These are phyloP conservation scores for Acrocyrtus sp. DNA, from an alignment of 2,888 invertebrate species.

Conservation along the genomic window DNA sequence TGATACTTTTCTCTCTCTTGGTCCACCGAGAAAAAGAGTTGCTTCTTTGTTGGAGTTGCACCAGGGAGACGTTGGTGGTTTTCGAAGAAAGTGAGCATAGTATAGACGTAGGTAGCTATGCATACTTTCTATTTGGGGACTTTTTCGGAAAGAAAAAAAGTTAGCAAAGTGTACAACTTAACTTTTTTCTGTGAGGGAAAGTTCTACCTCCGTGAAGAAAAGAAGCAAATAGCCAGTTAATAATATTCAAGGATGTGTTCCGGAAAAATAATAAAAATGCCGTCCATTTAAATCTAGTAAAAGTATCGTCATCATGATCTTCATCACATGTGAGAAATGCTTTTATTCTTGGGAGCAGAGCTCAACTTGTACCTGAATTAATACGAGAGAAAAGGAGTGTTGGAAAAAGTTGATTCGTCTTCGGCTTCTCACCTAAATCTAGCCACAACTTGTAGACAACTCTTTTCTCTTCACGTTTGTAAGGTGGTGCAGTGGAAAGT, in stretches of 20 bases:
- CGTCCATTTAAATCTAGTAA: conserved; percentile 13
- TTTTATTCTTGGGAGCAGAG: background rate
- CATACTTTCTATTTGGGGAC: no score
- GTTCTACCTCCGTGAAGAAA: no score
- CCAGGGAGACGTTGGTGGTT: no score
- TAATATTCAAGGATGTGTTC: conserved; percentile 35
- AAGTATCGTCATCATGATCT: conserved; percentile 6
- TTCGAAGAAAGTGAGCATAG: no score
- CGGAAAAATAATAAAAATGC: background rate
- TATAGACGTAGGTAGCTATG: no score
- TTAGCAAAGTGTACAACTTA: no score
- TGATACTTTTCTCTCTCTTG: background rate
- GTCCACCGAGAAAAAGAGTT: conserved; percentile 11
- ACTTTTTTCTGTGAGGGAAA: no score
- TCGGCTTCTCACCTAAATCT: background rate
- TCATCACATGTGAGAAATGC: background rate
- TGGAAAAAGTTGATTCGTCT: background rate
- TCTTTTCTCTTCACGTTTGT: background rate
- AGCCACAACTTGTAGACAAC: conserved; percentile 1
- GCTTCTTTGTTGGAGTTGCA: no score
- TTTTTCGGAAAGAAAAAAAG: no score
- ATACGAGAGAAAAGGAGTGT: background rate
- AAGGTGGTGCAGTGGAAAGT: background rate
- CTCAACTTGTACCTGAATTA: background rate
- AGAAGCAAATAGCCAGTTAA: conserved; percentile 30